Percentiles rank a stretch among this genome's conserved stretches.
Evolutionary conservation across 2,113 vertebrate genomes (phyloP).

Genomic region (Smithornis capensis): DNA sequence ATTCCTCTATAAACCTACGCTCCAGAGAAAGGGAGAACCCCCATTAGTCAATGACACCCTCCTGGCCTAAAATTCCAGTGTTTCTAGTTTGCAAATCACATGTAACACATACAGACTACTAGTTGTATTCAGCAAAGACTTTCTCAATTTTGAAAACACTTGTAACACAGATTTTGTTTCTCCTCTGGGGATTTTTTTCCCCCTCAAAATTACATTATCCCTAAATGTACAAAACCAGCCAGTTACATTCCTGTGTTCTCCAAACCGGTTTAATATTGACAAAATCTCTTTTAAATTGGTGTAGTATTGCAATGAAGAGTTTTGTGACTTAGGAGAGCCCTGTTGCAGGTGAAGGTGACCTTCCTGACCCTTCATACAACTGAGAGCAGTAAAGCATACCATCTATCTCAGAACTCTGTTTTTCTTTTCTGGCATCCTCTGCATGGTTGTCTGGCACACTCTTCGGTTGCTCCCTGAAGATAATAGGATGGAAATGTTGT

Average conservation of each 20-base stretch:
- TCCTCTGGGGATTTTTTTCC: neutral
- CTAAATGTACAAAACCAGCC: neutral
- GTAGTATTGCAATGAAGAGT: neutral
- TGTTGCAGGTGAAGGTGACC: neutral
- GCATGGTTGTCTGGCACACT: neutral
- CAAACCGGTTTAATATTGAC: neutral
- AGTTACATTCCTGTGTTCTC: neutral
- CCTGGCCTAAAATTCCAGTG: slow-evolving; percentile 14
- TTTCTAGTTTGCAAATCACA: slow-evolving; percentile 1
- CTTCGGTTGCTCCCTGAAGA: neutral
- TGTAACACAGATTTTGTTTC: neutral
- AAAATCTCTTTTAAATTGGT: neutral
- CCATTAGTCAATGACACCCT: slow-evolving; percentile 36
- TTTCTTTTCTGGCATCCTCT: neutral
- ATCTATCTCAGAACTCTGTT: neutral
- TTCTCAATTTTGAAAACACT: neutral
- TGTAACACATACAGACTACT: neutral
- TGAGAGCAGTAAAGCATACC: neutral
- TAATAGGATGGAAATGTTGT: neutral
- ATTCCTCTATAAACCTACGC: slow-evolving; percentile 29
- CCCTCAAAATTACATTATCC: neutral
- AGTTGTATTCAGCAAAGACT: neutral
- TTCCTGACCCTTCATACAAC: neutral
- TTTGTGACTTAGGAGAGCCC: neutral
- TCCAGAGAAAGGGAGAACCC: slow-evolving; percentile 50